phyloP scores from a whole-genome alignment of 2,888 invertebrate species.

The Abscondita cerata region DNA sequence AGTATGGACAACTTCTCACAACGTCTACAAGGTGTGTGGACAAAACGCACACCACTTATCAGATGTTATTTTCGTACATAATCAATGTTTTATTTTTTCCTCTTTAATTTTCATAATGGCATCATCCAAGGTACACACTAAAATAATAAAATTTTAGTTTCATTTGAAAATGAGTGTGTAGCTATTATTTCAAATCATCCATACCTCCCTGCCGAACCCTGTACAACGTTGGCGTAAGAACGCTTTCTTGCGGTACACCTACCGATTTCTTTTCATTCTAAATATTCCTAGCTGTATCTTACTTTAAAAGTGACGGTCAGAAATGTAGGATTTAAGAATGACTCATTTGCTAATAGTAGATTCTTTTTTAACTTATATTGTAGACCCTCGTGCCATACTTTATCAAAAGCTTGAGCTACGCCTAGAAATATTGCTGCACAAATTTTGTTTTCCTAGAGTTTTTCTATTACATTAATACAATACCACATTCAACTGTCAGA shows the following conservation, averaged over 20 bases:
- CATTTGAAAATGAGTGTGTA: no score
- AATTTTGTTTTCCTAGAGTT: constrained; percentile 30
- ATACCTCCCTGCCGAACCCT: no score
- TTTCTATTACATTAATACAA: constrained; percentile 20
- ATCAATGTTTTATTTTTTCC: no score
- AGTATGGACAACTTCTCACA: no score
- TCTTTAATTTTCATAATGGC: no score
- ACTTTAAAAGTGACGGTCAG: constrained; percentile 24
- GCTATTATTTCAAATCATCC: no score
- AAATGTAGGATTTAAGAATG: constrained; percentile 18
- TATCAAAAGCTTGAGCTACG: constrained; percentile 32
- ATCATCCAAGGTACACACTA: no score
- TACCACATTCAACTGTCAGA: constrained; percentile 40
- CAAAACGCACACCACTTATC: no score
- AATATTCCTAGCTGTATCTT: constrained; percentile 10
- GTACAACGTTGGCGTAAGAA: no score
- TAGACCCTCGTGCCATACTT: constrained; percentile 17
- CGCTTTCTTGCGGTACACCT: constrained; percentile 27
- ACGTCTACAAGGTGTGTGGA: no score
- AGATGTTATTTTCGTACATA: no score
- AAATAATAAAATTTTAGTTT: no score
- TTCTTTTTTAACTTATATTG: constrained; percentile 27
- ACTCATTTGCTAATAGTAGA: constrained; percentile 19
- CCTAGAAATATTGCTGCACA: constrained; percentile 34
- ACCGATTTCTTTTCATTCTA: constrained; percentile 20